Percentiles rank a stretch among this genome's conserved stretches.
These are phyloP conservation scores for Microcebus murinus DNA, from an alignment of 2,113 vertebrate genomes.

Conservation along the genomic window DNA sequence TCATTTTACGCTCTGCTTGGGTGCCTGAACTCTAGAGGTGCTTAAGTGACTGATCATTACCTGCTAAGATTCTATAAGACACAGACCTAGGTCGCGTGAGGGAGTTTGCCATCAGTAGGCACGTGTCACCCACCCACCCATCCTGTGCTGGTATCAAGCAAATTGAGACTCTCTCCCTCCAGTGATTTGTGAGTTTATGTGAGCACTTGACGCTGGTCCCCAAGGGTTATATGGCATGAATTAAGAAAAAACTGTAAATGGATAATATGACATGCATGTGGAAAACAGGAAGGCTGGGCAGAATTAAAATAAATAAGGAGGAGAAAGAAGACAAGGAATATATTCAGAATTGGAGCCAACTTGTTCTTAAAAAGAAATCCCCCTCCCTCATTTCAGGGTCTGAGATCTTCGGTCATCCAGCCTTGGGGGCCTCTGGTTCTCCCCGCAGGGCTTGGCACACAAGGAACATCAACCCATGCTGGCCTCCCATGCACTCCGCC, in stretches of 20 bases:
- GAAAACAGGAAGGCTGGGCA: neutral
- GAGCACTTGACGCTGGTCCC: neutral
- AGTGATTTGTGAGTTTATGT: neutral
- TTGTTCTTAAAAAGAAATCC: neutral
- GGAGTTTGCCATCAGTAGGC: rapidly evolving
- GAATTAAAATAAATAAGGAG: neutral
- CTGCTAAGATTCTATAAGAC: neutral
- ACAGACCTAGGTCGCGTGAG: neutral
- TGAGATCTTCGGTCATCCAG: neutral
- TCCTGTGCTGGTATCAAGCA: neutral
- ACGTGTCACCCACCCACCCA: rapidly evolving
- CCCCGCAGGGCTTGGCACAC: neutral
- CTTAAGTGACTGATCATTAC: rapidly evolving
- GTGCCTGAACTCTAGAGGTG: too few species aligned
- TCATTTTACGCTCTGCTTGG: neutral
- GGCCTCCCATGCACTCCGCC: neutral
- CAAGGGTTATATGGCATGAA: neutral
- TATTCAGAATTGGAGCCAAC: neutral
- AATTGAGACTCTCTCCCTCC: neutral
- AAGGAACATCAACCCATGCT: neutral
- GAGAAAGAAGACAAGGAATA: neutral
- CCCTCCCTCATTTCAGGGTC: neutral
- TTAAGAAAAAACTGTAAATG: neutral
- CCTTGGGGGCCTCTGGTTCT: neutral
- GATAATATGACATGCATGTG: neutral